phyloP scores from a whole-genome alignment of 2,888 invertebrate genomes.

The Eupithecia subumbrata region DNA sequence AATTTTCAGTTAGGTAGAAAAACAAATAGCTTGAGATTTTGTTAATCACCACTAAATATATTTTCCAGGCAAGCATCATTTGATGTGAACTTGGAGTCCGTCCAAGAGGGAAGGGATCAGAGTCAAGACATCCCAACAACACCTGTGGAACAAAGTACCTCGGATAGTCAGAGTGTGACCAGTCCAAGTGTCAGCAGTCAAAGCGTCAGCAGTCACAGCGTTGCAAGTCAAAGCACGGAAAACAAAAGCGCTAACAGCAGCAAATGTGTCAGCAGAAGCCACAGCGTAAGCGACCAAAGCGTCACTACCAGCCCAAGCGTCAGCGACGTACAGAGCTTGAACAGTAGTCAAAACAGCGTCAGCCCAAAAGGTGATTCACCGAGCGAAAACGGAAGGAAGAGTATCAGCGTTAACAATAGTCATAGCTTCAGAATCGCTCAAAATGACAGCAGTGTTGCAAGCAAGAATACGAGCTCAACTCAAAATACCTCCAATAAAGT shows the following conservation, averaged over 20 bases:
- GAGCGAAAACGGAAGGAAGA: slow-evolving; percentile 20
- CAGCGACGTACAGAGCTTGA: slow-evolving; percentile 18
- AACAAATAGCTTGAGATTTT: neutral
- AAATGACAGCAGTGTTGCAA: slow-evolving; percentile 6
- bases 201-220: slow-evolving; percentile 16
- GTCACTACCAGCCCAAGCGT: slow-evolving; percentile 14
- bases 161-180: slow-evolving; percentile 4
- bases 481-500: slow-evolving; percentile 14
- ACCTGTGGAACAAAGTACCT: neutral
- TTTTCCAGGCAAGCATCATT: slow-evolving; percentile 71
- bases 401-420: slow-evolving; percentile 16
- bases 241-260: slow-evolving; percentile 24
- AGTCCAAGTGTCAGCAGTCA: slow-evolving; percentile 19
- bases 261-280: slow-evolving; percentile 33
- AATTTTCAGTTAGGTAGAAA: neutral
- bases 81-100: slow-evolving; percentile 73
- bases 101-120: slow-evolving; percentile 67
- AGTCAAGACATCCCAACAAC: slow-evolving; percentile 50
- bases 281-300: slow-evolving; percentile 28
- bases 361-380: slow-evolving; percentile 12
- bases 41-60: neutral
- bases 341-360: slow-evolving; percentile 22
- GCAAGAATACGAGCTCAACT: slow-evolving; percentile 1
- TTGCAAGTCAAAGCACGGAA: slow-evolving; percentile 14
- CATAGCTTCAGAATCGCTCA: slow-evolving; percentile 28